Conservation (phyloP, 23 tunicate genomes). For the Clavelina lepadiformis region DNA sequence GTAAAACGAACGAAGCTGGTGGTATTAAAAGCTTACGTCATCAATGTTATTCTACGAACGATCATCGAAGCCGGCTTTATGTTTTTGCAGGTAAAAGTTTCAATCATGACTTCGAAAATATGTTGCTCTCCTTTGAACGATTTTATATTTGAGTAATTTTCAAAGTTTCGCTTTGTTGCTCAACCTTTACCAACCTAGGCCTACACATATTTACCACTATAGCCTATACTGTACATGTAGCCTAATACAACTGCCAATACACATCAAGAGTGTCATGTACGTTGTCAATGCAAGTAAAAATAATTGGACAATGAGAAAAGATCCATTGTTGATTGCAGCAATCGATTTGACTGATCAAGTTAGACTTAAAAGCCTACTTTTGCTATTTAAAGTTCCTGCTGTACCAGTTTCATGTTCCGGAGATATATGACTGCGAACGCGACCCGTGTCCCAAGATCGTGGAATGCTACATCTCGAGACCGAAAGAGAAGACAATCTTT, state of each 20-base stretch:
- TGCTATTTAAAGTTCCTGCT: constrained; percentile 42
- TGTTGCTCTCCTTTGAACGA: no score
- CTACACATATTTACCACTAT: no score
- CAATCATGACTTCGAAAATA: no score
- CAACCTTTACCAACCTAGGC: no score
- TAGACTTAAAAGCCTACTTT: not conserved
- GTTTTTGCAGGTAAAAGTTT: constrained; percentile 35
- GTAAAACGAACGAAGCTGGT: constrained; percentile 19
- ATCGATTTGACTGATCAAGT: not conserved
- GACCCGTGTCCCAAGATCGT: constrained; percentile 72
- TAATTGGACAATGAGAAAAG: no score
- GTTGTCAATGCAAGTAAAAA: no score
- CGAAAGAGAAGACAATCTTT: constrained; percentile 85
- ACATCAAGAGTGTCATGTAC: no score
- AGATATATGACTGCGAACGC: constrained; percentile 43
- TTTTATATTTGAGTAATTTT: no score
- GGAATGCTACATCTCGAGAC: constrained; percentile 86
- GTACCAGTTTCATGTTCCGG: constrained; percentile 69
- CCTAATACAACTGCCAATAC: no score
- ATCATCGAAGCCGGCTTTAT: constrained; percentile 29
- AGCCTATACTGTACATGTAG: no score
- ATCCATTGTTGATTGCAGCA: no score
- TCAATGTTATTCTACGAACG: constrained; percentile 33
- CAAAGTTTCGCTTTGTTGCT: no score
- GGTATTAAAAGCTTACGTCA: constrained; percentile 28